Evolutionary conservation across 2,113 vertebrate genomes (phyloP).

Genomic region (Centropus bengalensis): DNA sequence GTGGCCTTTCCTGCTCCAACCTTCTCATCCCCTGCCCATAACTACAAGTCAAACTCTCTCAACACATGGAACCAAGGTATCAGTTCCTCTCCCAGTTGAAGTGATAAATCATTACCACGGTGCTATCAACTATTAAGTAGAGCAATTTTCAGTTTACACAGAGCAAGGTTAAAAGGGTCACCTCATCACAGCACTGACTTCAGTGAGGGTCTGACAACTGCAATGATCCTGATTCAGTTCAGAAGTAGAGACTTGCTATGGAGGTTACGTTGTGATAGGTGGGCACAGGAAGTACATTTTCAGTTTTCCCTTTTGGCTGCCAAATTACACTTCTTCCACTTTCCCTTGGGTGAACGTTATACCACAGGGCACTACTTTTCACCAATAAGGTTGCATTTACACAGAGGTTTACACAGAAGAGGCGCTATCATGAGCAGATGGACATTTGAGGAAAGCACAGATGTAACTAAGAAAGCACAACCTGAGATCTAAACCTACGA

Average conservation of each 20-base stretch:
- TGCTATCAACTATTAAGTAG: neutral
- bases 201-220: fast-evolving
- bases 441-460: neutral
- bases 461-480: neutral
- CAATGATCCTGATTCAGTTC: neutral
- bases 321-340: neutral
- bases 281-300: neutral
- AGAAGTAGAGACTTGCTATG: neutral
- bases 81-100: neutral
- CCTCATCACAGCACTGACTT: neutral
- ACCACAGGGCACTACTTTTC: neutral
- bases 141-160: neutral
- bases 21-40: neutral
- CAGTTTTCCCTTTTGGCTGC: neutral
- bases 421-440: neutral
- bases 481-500: neutral
- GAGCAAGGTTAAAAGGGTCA: neutral
- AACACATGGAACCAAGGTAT: neutral
- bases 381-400: neutral
- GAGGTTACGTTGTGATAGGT: neutral
- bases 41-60: neutral
- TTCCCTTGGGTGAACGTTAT: neutral
- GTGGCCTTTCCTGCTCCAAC: neutral
- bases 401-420: neutral
- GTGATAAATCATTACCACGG: fast-evolving